phyloP scores from a whole-genome alignment of 1,140 invertebrate genomes.

The Euschistus heros region DNA sequence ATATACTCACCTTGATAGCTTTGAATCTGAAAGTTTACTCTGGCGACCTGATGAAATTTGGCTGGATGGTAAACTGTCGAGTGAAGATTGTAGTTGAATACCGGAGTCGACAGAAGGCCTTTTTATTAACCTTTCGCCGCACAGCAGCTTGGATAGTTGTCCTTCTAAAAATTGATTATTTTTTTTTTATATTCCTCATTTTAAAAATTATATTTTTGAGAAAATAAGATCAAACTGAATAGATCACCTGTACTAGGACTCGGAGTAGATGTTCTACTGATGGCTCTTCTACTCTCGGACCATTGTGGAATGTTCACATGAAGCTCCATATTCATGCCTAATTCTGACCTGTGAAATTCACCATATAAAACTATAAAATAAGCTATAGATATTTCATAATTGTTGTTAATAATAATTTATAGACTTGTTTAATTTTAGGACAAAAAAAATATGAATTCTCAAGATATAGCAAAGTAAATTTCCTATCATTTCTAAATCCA shows the following conservation, averaged over 20 bases:
- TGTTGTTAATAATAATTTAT: too few relatives aligned
- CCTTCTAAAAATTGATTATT: not conserved
- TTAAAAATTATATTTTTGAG: too few relatives aligned
- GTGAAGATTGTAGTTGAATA: constrained; percentile 49
- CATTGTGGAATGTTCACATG: constrained; percentile 24
- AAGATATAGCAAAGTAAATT: too few relatives aligned
- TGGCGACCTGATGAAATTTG: constrained; percentile 21
- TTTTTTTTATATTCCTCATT: too few relatives aligned
- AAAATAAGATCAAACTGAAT: not conserved
- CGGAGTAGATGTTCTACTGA: constrained; percentile 19
- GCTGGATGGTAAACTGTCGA: constrained; percentile 32
- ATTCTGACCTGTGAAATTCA: constrained; percentile 1
- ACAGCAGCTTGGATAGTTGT: constrained; percentile 9
- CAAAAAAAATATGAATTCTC: too few relatives aligned
- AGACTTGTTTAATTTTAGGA: too few relatives aligned
- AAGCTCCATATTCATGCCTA: constrained; percentile 16
- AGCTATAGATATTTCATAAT: too few relatives aligned
- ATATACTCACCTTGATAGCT: constrained; percentile 41
- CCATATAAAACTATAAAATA: too few relatives aligned
- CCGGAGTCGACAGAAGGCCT: constrained; percentile 75
- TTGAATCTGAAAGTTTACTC: constrained; percentile 33
- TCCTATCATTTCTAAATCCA: too few relatives aligned
- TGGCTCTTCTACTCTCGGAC: not conserved
- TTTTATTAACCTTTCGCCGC: constrained; percentile 49
- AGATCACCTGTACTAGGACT: constrained; percentile 12